phyloP scores from a whole-genome alignment of 2,797 vertebrate species.

The Labroides dimidiatus region DNA sequence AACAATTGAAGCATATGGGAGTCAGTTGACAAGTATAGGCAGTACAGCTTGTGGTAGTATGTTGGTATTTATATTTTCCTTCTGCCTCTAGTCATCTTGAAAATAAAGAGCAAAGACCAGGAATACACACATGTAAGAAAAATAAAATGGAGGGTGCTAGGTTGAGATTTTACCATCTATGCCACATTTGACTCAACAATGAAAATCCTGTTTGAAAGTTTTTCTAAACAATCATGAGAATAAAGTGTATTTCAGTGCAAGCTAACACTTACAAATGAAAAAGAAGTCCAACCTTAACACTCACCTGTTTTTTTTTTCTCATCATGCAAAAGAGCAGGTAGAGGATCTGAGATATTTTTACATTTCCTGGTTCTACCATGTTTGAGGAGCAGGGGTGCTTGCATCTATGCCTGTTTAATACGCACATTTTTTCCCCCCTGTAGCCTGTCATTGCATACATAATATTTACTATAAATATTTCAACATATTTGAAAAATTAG shows the following conservation, averaged over 20 bases:
- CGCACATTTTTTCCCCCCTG: neutral
- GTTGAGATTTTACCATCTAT: too few relatives aligned
- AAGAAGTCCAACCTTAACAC: neutral
- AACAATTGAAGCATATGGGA: neutral
- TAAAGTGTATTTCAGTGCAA: neutral
- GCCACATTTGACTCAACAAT: too few relatives aligned
- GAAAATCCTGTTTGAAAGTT: too few relatives aligned
- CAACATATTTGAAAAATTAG: neutral
- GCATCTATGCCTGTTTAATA: neutral
- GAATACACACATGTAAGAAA: neutral
- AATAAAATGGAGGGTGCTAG: neutral
- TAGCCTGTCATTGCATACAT: neutral
- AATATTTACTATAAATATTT: neutral
- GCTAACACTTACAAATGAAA: neutral
- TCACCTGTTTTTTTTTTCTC: neutral
- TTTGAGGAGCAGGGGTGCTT: neutral
- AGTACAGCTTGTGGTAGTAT: neutral
- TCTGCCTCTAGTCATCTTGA: neutral
- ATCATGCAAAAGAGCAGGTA: neutral
- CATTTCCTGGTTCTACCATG: slow-evolving; percentile 35
- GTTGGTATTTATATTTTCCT: neutral
- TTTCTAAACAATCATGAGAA: neutral
- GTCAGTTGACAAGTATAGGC: neutral
- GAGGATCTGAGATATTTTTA: neutral
- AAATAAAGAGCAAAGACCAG: neutral